Conservation (phyloP, 2,113 vertebrate species). For the Aphyosemion australe region DNA sequence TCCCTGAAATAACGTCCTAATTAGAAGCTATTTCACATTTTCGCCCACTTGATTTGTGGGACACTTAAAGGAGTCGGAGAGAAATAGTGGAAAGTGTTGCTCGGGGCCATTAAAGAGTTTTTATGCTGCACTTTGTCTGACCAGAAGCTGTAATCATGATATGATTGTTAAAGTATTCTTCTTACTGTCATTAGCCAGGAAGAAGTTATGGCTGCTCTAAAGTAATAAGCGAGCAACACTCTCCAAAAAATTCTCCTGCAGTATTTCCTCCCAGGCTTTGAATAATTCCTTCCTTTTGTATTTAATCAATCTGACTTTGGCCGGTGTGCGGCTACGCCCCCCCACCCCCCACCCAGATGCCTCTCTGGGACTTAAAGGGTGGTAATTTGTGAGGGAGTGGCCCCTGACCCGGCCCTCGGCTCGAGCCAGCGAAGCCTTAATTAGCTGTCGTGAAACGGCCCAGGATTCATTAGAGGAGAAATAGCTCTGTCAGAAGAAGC, state of each 20-base stretch:
- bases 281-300: slow-evolving; percentile 48
- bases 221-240: slow-evolving; percentile 16
- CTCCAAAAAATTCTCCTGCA: slow-evolving; percentile 33
- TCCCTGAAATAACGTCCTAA: slow-evolving; percentile 59
- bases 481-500: slow-evolving; percentile 76
- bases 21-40: slow-evolving; percentile 54
- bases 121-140: slow-evolving; percentile 59
- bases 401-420: slow-evolving; percentile 76
- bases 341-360: slow-evolving; percentile 20
- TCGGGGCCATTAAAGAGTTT: slow-evolving; percentile 59
- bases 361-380: slow-evolving; percentile 40
- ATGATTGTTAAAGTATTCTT: slow-evolving; percentile 74
- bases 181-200: slow-evolving; percentile 61
- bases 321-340: slow-evolving; percentile 12
- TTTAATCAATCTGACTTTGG: slow-evolving; percentile 83
- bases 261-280: slow-evolving; percentile 23
- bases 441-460: slow-evolving; percentile 81
- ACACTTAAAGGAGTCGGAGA: slow-evolving; percentile 46
- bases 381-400: slow-evolving; percentile 65
- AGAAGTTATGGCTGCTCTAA: slow-evolving; percentile 37
- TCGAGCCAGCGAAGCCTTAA: slow-evolving; percentile 81
- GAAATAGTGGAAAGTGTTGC: slow-evolving; percentile 51
- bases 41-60: slow-evolving; percentile 61
- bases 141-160: slow-evolving; percentile 67
- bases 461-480: slow-evolving; percentile 78